Conservation (phyloP, 2,888 invertebrate species). For the Calliopum simillimum region DNA sequence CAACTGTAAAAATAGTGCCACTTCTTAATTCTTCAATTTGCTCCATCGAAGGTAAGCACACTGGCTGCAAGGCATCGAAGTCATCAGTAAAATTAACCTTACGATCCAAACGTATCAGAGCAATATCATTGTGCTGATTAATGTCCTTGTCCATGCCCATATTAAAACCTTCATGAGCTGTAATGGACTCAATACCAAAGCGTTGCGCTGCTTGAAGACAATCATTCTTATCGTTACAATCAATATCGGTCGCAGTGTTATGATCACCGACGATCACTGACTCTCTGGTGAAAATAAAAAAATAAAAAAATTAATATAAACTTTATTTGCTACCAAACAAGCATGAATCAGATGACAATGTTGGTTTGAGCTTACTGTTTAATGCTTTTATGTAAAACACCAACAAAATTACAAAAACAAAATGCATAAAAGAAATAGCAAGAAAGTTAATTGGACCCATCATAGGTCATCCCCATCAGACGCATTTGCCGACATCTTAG, state of each 20-base stretch:
- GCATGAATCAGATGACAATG: too few species aligned
- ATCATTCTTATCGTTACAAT: constrained; percentile 54
- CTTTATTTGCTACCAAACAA: too few species aligned
- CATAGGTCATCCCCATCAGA: too few species aligned
- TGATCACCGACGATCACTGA: constrained; percentile 56
- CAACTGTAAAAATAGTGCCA: constrained; percentile 64
- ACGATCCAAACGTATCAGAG: constrained; percentile 72
- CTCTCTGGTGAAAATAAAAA: constrained; percentile 41
- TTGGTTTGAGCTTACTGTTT: too few species aligned
- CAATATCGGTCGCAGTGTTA: constrained; percentile 47
- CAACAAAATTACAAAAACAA: too few species aligned
- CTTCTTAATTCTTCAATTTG: constrained; percentile 16
- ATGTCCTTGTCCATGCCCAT: constrained; percentile 62
- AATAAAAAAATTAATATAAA: not conserved
- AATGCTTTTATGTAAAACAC: too few species aligned
- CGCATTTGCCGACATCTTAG: not conserved
- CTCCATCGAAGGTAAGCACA: constrained; percentile 69
- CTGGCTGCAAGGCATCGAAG: constrained; percentile 70
- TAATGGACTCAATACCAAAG: constrained; percentile 71
- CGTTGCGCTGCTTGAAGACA: constrained; percentile 70
- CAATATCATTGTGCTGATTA: constrained; percentile 77
- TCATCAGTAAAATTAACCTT: constrained; percentile 69
- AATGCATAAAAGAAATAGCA: too few species aligned
- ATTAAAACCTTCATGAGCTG: constrained; percentile 73
- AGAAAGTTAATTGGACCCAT: too few species aligned